Evolutionary conservation across 1,140 invertebrate genomes (phyloP).

Genomic region (Magallana angulata): DNA sequence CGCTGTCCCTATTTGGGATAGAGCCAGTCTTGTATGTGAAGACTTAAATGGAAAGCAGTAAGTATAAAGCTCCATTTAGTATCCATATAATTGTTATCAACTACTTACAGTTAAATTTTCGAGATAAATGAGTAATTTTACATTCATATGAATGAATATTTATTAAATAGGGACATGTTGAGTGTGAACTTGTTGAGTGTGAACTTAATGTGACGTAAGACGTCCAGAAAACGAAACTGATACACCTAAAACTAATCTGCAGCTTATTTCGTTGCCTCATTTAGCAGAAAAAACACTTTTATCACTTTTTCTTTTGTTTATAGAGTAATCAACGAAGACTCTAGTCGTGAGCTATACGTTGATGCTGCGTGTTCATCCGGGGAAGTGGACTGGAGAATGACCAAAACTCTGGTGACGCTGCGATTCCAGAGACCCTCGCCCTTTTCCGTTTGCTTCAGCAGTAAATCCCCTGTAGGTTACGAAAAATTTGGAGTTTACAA

Average conservation of each 20-base stretch:
- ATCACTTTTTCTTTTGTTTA: background rate
- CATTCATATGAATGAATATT: too few relatives aligned
- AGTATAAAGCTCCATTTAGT: background rate
- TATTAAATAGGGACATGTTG: too few relatives aligned
- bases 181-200: too few relatives aligned
- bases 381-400: background rate
- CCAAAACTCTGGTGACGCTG: background rate
- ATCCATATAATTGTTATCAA: too few relatives aligned
- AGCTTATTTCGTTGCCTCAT: too few relatives aligned
- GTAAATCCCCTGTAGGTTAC: background rate
- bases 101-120: too few relatives aligned
- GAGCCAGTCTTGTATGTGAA: conserved; percentile 19
- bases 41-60: conserved; percentile 6
- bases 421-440: background rate
- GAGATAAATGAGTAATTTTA: too few relatives aligned
- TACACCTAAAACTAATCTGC: too few relatives aligned
- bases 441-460: background rate
- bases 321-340: conserved; percentile 5
- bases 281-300: too few relatives aligned
- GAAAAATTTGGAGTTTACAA: conserved; percentile 6
- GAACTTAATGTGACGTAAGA: too few relatives aligned
- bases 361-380: background rate
- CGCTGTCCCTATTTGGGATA: background rate
- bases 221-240: too few relatives aligned
- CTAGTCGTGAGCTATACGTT: background rate